Percentiles rank a stretch among this genome's conserved stretches.
Evolutionary conservation across 2,888 invertebrate species (phyloP).

Genomic region (Drosophila recens): DNA sequence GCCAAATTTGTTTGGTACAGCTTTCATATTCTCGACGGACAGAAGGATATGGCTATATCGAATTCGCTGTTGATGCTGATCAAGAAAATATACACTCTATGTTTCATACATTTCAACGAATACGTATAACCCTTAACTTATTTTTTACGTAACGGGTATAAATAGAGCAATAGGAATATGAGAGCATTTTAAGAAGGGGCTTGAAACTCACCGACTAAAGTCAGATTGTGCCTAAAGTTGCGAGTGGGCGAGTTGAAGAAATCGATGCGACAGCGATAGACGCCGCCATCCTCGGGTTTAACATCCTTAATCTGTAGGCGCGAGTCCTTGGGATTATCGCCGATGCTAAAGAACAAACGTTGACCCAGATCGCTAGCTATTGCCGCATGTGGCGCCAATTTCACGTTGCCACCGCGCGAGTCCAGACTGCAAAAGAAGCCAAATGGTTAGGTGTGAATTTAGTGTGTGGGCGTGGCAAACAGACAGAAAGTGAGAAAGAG

Average conservation of each 20-base stretch:
- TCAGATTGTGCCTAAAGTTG: slow-evolving; percentile 94
- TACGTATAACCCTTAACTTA: too few species aligned
- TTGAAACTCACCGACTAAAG: slow-evolving; percentile 91
- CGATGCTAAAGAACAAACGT: slow-evolving; percentile 90
- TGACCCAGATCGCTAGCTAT: slow-evolving; percentile 92
- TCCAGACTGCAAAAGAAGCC: slow-evolving; percentile 88
- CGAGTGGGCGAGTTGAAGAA: slow-evolving; percentile 95
- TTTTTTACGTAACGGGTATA: too few species aligned
- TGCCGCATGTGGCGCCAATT: slow-evolving; percentile 90
- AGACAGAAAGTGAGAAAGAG: background rate
- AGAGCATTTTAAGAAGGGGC: background rate
- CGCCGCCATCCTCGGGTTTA: slow-evolving; percentile 90
- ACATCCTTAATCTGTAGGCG: slow-evolving; percentile 91
- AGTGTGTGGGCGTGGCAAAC: slow-evolving; percentile 62
- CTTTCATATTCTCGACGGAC: too few species aligned
- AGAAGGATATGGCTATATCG: too few species aligned
- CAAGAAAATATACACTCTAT: too few species aligned
- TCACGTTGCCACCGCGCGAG: slow-evolving; percentile 90
- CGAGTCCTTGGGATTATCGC: slow-evolving; percentile 90
- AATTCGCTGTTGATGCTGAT: too few species aligned
- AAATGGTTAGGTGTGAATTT: slow-evolving; percentile 55
- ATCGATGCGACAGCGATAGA: slow-evolving; percentile 95
- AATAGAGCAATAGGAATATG: background rate
- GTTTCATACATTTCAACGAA: too few species aligned
- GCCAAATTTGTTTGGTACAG: too few species aligned